Conservation (phyloP, 2,797 vertebrate species). For the Dallia pectoralis region DNA sequence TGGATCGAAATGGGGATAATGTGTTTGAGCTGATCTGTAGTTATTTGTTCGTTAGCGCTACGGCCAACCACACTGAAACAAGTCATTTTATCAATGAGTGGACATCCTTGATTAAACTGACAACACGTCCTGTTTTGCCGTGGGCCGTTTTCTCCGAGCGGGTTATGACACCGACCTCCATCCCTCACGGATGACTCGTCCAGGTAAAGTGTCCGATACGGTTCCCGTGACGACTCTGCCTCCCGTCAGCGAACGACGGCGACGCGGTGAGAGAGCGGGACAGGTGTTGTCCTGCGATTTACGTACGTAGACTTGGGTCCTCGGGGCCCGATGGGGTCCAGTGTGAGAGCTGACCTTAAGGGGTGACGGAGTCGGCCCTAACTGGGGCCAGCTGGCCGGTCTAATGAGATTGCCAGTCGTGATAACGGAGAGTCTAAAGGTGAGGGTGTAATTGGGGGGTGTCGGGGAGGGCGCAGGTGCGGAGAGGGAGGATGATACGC, state of each 20-base stretch:
- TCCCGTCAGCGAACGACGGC: background rate
- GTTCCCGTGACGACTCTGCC: background rate
- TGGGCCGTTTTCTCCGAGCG: conserved; percentile 16
- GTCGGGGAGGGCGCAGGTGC: conserved; percentile 59
- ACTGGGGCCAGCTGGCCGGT: conserved; percentile 71
- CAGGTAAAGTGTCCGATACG: conserved; percentile 47
- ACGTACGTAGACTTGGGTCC: background rate
- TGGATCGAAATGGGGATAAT: background rate
- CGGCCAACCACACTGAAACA: conserved; percentile 16
- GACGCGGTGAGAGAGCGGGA: background rate
- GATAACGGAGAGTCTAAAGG: conserved; percentile 72
- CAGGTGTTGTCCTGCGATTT: background rate
- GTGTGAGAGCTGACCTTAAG: conserved; percentile 67
- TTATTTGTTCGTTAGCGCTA: conserved; percentile 14
- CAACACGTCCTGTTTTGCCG: background rate
- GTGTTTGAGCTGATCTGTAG: background rate
- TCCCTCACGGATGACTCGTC: conserved; percentile 23
- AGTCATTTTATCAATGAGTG: conserved; percentile 26
- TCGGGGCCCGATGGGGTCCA: conserved; percentile 20
- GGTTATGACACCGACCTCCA: conserved; percentile 36
- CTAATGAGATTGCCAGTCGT: conserved; percentile 74
- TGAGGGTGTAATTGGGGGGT: conserved; percentile 67
- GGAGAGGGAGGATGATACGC: conserved; percentile 44
- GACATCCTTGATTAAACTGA: background rate
- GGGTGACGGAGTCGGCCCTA: conserved; percentile 58